Base-by-base conservation (phyloP, 2,113 vertebrate genomes). In the Nothoprocta perdicaria region DNA sequence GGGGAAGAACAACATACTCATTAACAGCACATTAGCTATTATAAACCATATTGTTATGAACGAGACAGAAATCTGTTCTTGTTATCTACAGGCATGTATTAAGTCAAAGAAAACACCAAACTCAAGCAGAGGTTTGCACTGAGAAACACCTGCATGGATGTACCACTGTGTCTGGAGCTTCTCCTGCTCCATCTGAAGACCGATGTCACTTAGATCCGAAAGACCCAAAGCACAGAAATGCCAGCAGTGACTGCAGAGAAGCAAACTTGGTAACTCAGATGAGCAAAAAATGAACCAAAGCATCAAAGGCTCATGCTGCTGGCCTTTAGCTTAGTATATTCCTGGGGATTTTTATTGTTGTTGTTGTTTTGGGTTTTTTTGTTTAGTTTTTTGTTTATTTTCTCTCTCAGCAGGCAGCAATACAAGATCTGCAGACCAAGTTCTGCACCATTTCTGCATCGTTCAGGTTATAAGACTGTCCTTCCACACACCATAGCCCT, bases 51-150 rank as follows among this genome's bases (percentile, higher is more conserved):
- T 38, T 38, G 8, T 38, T 38, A 38, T 38, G 35, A 38, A 38
- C 35, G 35, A 38, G 8, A 29, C 5, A 21, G 9, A 76, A 76
- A 12, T 1, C 73, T 7, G 33, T 4, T 10, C 0, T 12, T 14
- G 50, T 21, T 50, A 11, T 22, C 55, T 10, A 3, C 43, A 26
- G 4, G 38, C 2, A 4, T 0, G 13, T 2, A 4, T 11, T 1
- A 4, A 24, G 31, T 1, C 5, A 24, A 7, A 43, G 26, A 53
- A 29, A 50, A 10, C 33, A 18, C 33, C 27, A 29, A 26, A 6
- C 73, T 14, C 14, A 11, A 14, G 18, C 23, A 15, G 14, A 55
- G 5, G 5, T 33, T 27, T 1, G 13, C 1, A 5, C 17, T 2
- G 4, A 41, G 48, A 69, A 55, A 15, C 11, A 27, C 17, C 15